Evolutionary conservation across 2,797 vertebrate species (phyloP).

Genomic region (Chaetophractus vellerosus): DNA sequence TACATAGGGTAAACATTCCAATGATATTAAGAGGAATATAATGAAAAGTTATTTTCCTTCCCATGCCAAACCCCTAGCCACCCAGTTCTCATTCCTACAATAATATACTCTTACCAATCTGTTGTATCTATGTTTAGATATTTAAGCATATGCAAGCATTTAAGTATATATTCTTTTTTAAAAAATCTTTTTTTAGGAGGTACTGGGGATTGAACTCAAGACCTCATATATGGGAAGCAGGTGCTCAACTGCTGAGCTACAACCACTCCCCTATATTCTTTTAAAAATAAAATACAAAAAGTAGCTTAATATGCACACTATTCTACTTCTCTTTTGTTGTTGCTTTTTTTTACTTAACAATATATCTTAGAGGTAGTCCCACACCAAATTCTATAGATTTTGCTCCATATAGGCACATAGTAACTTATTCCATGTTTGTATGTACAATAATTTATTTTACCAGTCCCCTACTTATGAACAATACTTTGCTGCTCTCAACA

Average conservation of each 20-base stretch:
- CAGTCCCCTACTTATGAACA: neutral
- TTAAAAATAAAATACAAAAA: slow-evolving; percentile 46
- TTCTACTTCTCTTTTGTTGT: neutral
- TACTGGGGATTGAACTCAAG: no score
- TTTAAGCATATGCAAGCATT: neutral
- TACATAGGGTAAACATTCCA: slow-evolving; percentile 18
- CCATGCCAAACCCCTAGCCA: neutral
- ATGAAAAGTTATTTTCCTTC: neutral
- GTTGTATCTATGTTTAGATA: neutral
- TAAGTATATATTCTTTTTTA: neutral
- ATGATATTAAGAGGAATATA: neutral
- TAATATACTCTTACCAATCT: neutral
- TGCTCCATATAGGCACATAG: neutral
- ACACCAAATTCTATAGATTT: neutral
- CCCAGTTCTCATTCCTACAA: neutral
- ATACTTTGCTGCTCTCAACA: slow-evolving; percentile 9
- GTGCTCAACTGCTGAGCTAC: no score
- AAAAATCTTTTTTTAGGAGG: no score
- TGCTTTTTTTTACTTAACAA: neutral
- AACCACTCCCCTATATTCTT: neutral
- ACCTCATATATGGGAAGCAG: no score
- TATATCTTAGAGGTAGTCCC: slow-evolving; percentile 18
- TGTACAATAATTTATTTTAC: slow-evolving; percentile 41
- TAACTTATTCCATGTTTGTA: slow-evolving; percentile 33
- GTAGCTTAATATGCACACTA: neutral